A percentile compares a stretch with the other conserved stretches of the same genome.
Evolutionary conservation across 2,113 vertebrate species (phyloP).

Genomic region (Maccullochella peelii): DNA sequence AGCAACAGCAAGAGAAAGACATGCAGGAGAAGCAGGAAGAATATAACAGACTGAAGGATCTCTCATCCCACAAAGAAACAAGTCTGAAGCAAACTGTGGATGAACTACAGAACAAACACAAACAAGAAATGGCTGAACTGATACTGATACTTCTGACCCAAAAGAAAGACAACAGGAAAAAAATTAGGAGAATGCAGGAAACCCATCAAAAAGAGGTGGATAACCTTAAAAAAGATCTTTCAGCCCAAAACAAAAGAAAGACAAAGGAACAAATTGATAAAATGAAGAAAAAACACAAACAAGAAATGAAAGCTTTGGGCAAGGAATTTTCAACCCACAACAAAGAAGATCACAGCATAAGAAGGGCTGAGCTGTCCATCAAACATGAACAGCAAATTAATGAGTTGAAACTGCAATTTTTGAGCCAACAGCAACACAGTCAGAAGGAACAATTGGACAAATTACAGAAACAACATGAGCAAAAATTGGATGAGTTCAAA

Average conservation of each 20-base stretch:
- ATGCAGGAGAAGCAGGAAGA: not conserved
- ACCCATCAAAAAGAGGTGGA: not conserved
- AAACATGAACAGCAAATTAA: not conserved
- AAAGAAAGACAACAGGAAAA: not conserved
- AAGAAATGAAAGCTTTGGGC: not conserved
- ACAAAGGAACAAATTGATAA: not conserved
- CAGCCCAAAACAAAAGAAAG: accelerated
- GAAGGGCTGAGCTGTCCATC: not conserved
- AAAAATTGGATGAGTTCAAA: constrained; percentile 11
- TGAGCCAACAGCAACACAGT: not conserved
- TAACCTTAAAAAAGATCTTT: accelerated
- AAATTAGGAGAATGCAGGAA: accelerated
- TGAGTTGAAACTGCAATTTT: not conserved
- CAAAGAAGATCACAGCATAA: not conserved
- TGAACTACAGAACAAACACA: constrained; percentile 1
- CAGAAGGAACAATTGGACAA: not conserved
- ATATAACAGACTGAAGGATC: not conserved
- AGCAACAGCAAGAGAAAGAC: not conserved
- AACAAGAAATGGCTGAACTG: not conserved
- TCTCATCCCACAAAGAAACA: accelerated
- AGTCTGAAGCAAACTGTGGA: not conserved
- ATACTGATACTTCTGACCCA: not conserved
- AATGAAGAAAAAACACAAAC: not conserved
- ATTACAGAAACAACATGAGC: not conserved
- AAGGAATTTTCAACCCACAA: no score